phyloP scores from a whole-genome alignment of 2,888 invertebrate species.

The Hedychridium roseum region DNA sequence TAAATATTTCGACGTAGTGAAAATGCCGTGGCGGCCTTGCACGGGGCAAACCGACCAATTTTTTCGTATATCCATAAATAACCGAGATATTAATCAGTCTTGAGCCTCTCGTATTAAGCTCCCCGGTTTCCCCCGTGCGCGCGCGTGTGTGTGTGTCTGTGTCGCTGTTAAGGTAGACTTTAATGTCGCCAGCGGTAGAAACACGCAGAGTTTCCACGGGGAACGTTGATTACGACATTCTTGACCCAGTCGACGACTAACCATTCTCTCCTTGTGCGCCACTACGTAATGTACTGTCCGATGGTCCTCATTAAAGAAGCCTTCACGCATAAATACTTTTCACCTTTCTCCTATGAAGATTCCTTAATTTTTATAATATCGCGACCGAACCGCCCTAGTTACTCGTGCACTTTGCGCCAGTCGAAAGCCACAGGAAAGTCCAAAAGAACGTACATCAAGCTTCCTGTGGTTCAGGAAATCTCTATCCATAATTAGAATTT shows the following conservation, averaged over 20 bases:
- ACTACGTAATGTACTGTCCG: constrained; percentile 14
- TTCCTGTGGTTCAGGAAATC: too few species aligned
- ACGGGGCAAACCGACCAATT: constrained; percentile 13
- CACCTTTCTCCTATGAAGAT: too few species aligned
- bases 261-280: too few species aligned
- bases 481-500: too few species aligned
- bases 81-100: constrained; percentile 20
- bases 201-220: constrained; percentile 8
- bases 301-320: constrained; percentile 18
- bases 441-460: too few species aligned
- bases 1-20: constrained; percentile 1
- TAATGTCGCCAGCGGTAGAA: constrained; percentile 15
- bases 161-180: too few species aligned
- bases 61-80: constrained; percentile 21
- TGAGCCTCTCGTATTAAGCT: constrained; percentile 11
- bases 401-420: too few species aligned
- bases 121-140: constrained; percentile 13
- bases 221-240: constrained; percentile 29
- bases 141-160: too few species aligned
- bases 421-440: too few species aligned
- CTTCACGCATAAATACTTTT: constrained; percentile 2
- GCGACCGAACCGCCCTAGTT: too few species aligned
- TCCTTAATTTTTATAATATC: too few species aligned
- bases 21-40: neutral
- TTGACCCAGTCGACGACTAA: constrained; percentile 16